Percentiles rank a stretch among this genome's conserved stretches.
Conservation (phyloP, 2,797 vertebrate species). For the Echiichthys vipera region DNA sequence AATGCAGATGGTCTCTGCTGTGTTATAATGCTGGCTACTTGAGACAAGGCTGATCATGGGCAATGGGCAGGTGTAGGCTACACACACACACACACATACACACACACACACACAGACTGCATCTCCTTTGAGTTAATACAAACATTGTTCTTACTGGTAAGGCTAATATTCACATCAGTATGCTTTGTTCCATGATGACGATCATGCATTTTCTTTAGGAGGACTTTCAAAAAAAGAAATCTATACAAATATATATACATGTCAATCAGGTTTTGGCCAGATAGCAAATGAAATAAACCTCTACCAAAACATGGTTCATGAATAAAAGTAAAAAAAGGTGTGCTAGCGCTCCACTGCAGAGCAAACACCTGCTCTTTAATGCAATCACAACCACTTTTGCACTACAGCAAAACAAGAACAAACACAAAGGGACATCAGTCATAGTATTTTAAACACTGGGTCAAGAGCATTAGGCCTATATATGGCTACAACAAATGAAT, state of each 20-base stretch:
- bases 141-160: slow-evolving; percentile 32
- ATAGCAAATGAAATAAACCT: slow-evolving; percentile 65
- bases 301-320: slow-evolving; percentile 62
- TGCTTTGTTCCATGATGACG: slow-evolving; percentile 32
- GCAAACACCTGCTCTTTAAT: slow-evolving; percentile 34
- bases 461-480: slow-evolving; percentile 73
- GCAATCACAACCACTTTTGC: slow-evolving; percentile 31
- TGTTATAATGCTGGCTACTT: slow-evolving; percentile 45
- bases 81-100: too few species aligned
- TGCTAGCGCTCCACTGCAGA: slow-evolving; percentile 44
- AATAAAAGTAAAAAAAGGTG: slow-evolving; percentile 45
- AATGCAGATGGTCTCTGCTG: slow-evolving; percentile 48
- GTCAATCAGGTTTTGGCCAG: slow-evolving; percentile 43
- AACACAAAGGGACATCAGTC: slow-evolving; percentile 67
- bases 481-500: slow-evolving; percentile 68
- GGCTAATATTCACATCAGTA: slow-evolving; percentile 55
- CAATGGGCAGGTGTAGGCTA: slow-evolving; percentile 10
- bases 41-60: slow-evolving; percentile 40
- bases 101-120: slow-evolving; percentile 19
- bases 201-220: slow-evolving; percentile 54
- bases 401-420: slow-evolving; percentile 40
- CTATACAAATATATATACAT: slow-evolving; percentile 82
- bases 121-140: slow-evolving; percentile 46
- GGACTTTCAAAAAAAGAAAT: slow-evolving; percentile 56
- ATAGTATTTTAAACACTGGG: slow-evolving; percentile 68